These are phyloP conservation scores for Hepsetus odoe DNA, from an alignment of 2,113 vertebrate genomes.

Conservation along the genomic window DNA sequence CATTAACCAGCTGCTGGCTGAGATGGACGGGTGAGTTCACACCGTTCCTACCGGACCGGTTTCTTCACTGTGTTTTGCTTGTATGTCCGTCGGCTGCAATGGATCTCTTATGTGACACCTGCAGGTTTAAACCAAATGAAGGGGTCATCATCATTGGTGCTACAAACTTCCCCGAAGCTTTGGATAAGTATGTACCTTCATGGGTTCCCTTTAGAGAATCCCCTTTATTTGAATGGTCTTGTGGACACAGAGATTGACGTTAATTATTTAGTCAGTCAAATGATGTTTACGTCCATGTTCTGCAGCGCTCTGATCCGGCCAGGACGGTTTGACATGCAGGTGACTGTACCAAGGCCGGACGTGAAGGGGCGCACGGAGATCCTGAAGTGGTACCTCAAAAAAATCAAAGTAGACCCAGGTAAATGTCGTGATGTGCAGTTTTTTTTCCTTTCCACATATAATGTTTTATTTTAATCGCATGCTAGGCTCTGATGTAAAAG, in stretches of 20 bases:
- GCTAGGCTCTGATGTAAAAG: too few species aligned
- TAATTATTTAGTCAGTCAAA: neutral
- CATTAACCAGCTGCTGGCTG: slow-evolving; percentile 97
- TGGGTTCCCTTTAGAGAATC: neutral
- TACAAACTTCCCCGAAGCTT: slow-evolving; percentile 96
- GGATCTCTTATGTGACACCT: neutral
- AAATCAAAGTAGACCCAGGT: slow-evolving; percentile 96
- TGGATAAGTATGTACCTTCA: slow-evolving; percentile 89
- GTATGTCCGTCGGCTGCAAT: neutral
- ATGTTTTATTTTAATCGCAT: too few species aligned
- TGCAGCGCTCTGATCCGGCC: slow-evolving; percentile 92
- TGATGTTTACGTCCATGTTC: neutral
- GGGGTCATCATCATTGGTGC: slow-evolving; percentile 98
- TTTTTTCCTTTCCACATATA: neutral
- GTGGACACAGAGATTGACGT: neutral
- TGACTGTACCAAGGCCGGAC: slow-evolving; percentile 95
- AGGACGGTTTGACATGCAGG: slow-evolving; percentile 98
- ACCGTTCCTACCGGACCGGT: neutral
- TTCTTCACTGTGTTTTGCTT: neutral
- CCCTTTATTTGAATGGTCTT: too few species aligned
- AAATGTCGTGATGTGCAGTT: slow-evolving; percentile 47
- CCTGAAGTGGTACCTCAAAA: slow-evolving; percentile 95
- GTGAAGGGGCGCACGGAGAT: slow-evolving; percentile 96
- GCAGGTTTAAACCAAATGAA: slow-evolving; percentile 96
- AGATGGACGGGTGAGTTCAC: slow-evolving; percentile 94